Evolutionary conservation across 2,113 vertebrate species (phyloP), one percentile per base, ranked within the genome.

Genomic region (Aptenodytes patagonicus): DNA sequence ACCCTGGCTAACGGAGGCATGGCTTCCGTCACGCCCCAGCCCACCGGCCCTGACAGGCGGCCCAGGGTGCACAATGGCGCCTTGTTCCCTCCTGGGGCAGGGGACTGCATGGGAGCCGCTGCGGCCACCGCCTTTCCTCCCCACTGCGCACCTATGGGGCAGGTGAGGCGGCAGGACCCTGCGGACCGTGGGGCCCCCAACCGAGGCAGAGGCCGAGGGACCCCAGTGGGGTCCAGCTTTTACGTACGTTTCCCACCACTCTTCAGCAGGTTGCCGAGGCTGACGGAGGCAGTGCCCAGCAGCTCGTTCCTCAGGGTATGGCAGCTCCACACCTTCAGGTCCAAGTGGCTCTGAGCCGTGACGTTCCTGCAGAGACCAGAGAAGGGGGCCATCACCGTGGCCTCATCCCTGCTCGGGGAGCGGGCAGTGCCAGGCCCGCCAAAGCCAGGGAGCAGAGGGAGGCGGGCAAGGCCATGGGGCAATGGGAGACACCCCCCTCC

Each of bases 271-370:
- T 97, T 99, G 96, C 99, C 96, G 17, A 99, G 98, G 97, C 98
- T 99, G 87, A 99, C 93, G 11, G 99, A 99, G 26, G 99, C 99
- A 0, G 98, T 98, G 83, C 99, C 99, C 93, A 99, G 98, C 32
- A 99, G 98, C 96, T 99, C 99, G 73, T 99, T 99, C 95, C 99
- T 98, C 98, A 99, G 97, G 26, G 99, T 99, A 96, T 99, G 99
- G 97, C 99, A 99, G 97, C 98, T 99, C 99, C 99, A 99, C 94
- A 99, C 97, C 98, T 99, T 99, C 96, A 99, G 97, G 40, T 99
- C 99, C 98, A 99, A 96, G 69, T 97, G 98, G 95, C 99, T 99
- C 98, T 99, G 99, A 84, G 99, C 98, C 0, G 99, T 99, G 96
- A 99, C 99, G 10, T 99, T 99, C 94, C 99, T 99, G 95, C 34